Evolutionary conservation across 1,140 invertebrate genomes (phyloP).

Genomic region (Solen grandis): DNA sequence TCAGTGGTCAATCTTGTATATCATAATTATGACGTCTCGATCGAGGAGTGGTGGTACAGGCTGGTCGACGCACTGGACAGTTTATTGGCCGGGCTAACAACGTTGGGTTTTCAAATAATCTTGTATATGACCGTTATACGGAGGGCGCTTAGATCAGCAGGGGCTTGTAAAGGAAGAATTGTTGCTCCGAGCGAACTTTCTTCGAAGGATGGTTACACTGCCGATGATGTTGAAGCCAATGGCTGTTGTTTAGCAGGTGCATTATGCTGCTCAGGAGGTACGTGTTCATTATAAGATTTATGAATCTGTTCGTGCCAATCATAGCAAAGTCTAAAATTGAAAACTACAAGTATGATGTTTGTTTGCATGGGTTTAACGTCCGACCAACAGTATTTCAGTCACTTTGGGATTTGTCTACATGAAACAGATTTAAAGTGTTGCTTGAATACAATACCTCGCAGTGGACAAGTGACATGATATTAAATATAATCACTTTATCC

Average conservation of each 20-base stretch:
- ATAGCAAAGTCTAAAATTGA: neutral
- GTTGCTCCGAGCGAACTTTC: neutral
- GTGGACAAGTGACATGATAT: neutral
- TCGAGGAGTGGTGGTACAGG: neutral
- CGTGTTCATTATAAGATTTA: neutral
- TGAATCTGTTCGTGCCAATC: neutral
- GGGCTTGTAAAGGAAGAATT: neutral
- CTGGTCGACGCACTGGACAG: slow-evolving; percentile 3
- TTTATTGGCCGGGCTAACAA: neutral
- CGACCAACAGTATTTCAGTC: too few species aligned
- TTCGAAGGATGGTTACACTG: neutral
- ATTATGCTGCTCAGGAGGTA: neutral
- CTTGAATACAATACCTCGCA: slow-evolving; percentile 2
- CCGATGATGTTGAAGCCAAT: neutral
- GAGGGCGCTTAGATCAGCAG: neutral
- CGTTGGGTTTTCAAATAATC: slow-evolving; percentile 19
- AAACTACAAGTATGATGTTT: neutral
- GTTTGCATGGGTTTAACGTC: too few species aligned
- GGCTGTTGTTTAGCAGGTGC: neutral
- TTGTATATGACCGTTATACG: slow-evolving; percentile 14
- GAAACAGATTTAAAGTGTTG: too few species aligned
- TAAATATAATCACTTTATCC: neutral
- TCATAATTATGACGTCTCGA: neutral
- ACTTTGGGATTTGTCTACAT: too few species aligned
- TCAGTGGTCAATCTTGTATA: slow-evolving; percentile 5